Evolutionary conservation across 2,888 invertebrate genomes (phyloP).

Genomic region (Agrotis exclamationis): DNA sequence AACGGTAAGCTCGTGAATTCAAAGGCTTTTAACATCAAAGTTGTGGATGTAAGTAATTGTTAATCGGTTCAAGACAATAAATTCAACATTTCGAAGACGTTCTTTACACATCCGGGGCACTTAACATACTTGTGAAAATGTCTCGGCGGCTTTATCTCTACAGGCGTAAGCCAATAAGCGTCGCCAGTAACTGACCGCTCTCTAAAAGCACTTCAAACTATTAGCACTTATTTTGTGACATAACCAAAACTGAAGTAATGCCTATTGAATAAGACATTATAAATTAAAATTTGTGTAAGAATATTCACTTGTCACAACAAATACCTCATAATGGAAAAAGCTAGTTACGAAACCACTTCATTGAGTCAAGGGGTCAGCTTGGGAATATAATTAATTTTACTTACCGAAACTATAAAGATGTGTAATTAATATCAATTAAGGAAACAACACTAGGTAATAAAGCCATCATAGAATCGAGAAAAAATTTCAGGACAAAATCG

Average conservation of each 20-base stretch:
- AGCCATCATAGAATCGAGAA: neutral
- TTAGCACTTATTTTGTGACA: constrained; percentile 79
- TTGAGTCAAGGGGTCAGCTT: constrained; percentile 5
- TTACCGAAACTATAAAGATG: constrained; percentile 31
- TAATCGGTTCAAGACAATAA: constrained; percentile 67
- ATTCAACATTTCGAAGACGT: constrained; percentile 68
- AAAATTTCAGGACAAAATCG: neutral
- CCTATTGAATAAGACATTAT: constrained; percentile 71
- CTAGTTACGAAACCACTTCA: constrained; percentile 36
- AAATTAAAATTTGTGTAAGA: constrained; percentile 69
- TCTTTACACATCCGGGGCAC: constrained; percentile 70
- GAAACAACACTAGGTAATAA: constrained; percentile 15
- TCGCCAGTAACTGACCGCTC: constrained; percentile 70
- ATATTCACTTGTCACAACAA: constrained; percentile 43
- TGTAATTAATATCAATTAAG: constrained; percentile 17
- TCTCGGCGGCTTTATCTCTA: constrained; percentile 69
- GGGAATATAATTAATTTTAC: constrained; percentile 33
- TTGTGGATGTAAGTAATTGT: constrained; percentile 66
- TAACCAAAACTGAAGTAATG: constrained; percentile 75
- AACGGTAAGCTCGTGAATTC: constrained; percentile 46
- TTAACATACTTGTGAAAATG: constrained; percentile 77
- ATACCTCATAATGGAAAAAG: constrained; percentile 25
- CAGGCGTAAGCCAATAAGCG: constrained; percentile 59
- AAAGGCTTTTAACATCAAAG: constrained; percentile 50
- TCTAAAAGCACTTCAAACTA: constrained; percentile 80